Conservation (phyloP, 2,888 invertebrate genomes). For the Caenorhabditis uteleia region DNA sequence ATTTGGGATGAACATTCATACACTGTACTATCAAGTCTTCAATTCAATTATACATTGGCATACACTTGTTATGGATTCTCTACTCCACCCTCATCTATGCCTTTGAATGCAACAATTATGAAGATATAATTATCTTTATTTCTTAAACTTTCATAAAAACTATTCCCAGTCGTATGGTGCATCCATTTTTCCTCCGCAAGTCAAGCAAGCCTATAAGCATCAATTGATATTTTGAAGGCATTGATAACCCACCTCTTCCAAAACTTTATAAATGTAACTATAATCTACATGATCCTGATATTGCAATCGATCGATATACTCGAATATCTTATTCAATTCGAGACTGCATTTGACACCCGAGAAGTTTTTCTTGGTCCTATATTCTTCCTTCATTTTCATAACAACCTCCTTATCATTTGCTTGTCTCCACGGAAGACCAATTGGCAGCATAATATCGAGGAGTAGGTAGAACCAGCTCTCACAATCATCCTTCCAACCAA, state of each 20-base stretch:
- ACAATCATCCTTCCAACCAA: constrained; percentile 61
- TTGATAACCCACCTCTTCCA: constrained; percentile 30
- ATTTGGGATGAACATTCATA: too few relatives aligned
- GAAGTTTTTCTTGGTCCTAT: constrained; percentile 44
- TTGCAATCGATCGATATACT: constrained; percentile 52
- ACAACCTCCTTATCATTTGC: constrained; percentile 51
- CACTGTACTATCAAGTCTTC: too few relatives aligned
- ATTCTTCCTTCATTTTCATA: constrained; percentile 46
- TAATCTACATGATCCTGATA: constrained; percentile 59
- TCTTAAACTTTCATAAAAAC: too few relatives aligned
- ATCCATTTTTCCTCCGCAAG: constrained; percentile 34
- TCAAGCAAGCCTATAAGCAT: constrained; percentile 4
- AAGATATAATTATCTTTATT: too few relatives aligned
- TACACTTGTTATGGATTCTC: too few relatives aligned
- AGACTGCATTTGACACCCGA: constrained; percentile 27
- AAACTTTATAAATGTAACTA: constrained; percentile 46
- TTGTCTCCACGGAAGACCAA: constrained; percentile 58
- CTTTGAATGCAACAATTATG: too few relatives aligned
- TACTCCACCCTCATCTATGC: too few relatives aligned
- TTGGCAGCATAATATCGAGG: constrained; percentile 50
- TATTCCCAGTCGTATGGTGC: constrained; percentile 60
- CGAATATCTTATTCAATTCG: constrained; percentile 51
- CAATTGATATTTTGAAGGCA: too few relatives aligned
- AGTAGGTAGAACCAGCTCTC: constrained; percentile 66
- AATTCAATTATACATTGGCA: too few relatives aligned